Base-by-base conservation (phyloP, 2,797 vertebrate species). In the Chiroxiphia lanceolata region DNA sequence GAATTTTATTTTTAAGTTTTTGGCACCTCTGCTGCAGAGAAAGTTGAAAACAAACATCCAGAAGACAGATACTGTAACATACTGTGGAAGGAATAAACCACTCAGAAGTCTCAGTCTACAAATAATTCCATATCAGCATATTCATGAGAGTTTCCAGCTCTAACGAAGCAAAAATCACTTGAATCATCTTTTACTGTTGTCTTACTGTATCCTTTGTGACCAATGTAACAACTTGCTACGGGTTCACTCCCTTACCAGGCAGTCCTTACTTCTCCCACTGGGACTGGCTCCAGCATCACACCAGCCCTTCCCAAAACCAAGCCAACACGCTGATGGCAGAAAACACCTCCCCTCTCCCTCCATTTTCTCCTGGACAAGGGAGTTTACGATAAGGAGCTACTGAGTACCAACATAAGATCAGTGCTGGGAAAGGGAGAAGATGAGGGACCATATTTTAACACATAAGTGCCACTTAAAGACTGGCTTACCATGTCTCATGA, bases 291-390 rank as follows among this genome's bases (percentile, higher is more conserved):
- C 50, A 91, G 70, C 54, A 54, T 13, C 45, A 36, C 3, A 1
- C 19, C 63, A 81, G 26, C 34, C 61, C 54, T 78, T 63, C 44
- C 21, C 19, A 29, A 14, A 82, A 15, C 29, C 47, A 31, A 17
- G 18, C 29, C 14, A 17, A 31, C 1, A 0, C 3, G 42, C 13
- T 48, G 45, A 68, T 21, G 33, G 19, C 31, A 87, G 36, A 16
- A 84, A 40, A 75, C 18, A 42, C 48, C 47, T 61, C 0, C 13
- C n/a, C 4, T 4, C 18, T 8, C 1, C 14, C 3, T 1, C 6
- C 4, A 13, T 40, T 33, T 85, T 78, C 61, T 64, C 57, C 23
- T 33, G 40, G 23, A 59, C 38, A 56, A 70, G 48, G 9, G 4
- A 51, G n/a, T 6, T 48, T 11, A 59, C 54, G 25, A 13, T 31